Conservation (phyloP, 1,140 invertebrate species). For the Bombus sibiricus region DNA sequence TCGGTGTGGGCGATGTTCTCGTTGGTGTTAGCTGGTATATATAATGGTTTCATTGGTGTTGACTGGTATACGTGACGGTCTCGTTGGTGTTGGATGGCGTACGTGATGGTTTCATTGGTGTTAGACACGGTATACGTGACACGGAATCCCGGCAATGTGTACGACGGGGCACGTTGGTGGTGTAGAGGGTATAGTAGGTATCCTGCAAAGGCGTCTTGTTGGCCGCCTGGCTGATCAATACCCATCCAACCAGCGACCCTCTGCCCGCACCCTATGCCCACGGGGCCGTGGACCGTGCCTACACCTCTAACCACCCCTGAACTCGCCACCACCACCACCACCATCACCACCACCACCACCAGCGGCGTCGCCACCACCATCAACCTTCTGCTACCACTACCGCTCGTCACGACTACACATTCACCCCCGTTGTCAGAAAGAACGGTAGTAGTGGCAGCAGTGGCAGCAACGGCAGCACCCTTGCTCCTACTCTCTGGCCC, state of each 20-base stretch:
- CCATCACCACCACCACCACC: slow-evolving; percentile 34
- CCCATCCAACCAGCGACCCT: slow-evolving; percentile 67
- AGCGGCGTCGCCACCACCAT: slow-evolving; percentile 5
- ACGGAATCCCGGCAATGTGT: slow-evolving; percentile 34
- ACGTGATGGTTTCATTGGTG: not conserved
- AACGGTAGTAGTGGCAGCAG: slow-evolving; percentile 7
- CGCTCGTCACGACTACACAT: not conserved
- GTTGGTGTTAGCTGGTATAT: slow-evolving; percentile 13
- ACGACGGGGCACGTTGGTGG: slow-evolving; percentile 2
- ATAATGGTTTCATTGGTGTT: not conserved
- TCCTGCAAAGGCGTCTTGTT: slow-evolving; percentile 75
- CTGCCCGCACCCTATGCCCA: slow-evolving; percentile 66
- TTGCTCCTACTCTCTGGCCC: slow-evolving; percentile 62
- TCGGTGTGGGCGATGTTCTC: slow-evolving; percentile 35
- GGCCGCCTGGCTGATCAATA: slow-evolving; percentile 75
- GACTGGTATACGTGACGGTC: not conserved
- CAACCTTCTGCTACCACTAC: slow-evolving; percentile 14
- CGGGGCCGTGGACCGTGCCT: slow-evolving; percentile 66
- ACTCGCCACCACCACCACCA: slow-evolving; percentile 54
- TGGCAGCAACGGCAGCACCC: slow-evolving; percentile 42
- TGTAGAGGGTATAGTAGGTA: slow-evolving; percentile 63
- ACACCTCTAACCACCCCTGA: slow-evolving; percentile 66
- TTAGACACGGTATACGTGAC: slow-evolving; percentile 36
- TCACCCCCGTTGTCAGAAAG: not conserved
- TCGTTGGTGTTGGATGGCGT: not conserved